Percentiles rank a stretch among this genome's conserved stretches.
phyloP scores from a whole-genome alignment of 2,888 invertebrate species.

The Andrena flavipes region DNA sequence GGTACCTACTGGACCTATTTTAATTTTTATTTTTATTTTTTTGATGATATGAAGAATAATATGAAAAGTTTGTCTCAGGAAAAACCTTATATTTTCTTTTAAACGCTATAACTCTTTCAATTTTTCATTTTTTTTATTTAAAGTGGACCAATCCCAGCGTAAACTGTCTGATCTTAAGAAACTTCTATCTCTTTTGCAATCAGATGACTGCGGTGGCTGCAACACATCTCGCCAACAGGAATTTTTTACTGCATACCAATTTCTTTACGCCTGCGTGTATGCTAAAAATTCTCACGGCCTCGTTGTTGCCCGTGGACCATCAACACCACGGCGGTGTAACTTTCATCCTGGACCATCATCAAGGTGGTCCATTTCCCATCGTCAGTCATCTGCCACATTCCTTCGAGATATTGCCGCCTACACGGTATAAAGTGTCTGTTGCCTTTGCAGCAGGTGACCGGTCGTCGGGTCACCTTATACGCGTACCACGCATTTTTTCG shows the following conservation, averaged over 20 bases:
- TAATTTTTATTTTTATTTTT: too few species aligned
- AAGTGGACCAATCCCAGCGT: too few species aligned
- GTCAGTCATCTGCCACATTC: conserved; percentile 80
- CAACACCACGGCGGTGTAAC: conserved; percentile 5
- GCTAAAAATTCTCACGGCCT: conserved; percentile 55
- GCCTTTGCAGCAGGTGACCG: conserved; percentile 67
- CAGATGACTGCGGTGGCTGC: too few species aligned
- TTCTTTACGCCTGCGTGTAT: not conserved
- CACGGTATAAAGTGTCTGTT: conserved; percentile 75
- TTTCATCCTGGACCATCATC: conserved; percentile 65
- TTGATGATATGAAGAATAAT: too few species aligned
- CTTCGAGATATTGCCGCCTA: conserved; percentile 65
- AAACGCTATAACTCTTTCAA: too few species aligned
- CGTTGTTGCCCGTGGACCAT: conserved; percentile 19
- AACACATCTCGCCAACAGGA: too few species aligned
- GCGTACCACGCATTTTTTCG: conserved; percentile 64
- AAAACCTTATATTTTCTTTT: too few species aligned
- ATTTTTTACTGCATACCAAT: not conserved
- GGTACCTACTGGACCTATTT: too few species aligned
- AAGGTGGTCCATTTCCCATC: conserved; percentile 84
- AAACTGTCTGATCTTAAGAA: too few species aligned
- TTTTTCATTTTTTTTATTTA: too few species aligned
- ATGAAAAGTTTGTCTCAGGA: too few species aligned
- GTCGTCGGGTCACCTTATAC: conserved; percentile 78
- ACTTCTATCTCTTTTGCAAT: too few species aligned